Evolutionary conservation across 2,113 vertebrate species (phyloP), one percentile per base, ranked within the genome.

Genomic region (Psilopogon haemacephalus): DNA sequence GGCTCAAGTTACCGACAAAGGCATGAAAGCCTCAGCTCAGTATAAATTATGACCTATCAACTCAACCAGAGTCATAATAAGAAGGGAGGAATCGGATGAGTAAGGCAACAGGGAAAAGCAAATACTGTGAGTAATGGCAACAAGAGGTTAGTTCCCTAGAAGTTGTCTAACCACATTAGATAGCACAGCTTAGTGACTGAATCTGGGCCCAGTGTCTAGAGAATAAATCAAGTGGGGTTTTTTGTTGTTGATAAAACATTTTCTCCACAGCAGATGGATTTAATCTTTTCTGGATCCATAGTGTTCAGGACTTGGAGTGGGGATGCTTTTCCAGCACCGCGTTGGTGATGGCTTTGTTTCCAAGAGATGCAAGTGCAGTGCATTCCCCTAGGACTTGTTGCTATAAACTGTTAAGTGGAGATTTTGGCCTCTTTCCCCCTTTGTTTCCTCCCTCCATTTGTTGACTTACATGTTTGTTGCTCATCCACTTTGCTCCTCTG

Each of bases 161-260:
- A 96, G 92, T 96, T 87, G 90, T 96, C 94, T 97, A 76, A 97
- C 97, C 97, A 97, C 97, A 96, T 96, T 90, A 96, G 97, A 97
- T 97, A 96, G 95, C 80, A 81, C 50, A 95, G 83, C 80, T 92
- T 59, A 84, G 74, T 64, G 95, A 46, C 85, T 93, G 88, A 91
- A 89, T 86, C 95, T 93, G 81, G 86, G 95, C 94, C 85, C 71
- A 18, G 59, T 15, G 93, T 97, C 96, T 94, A 96, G 93, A 94
- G 71, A 71, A 97, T 97, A 97, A 97, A 97, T 97, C 95, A 97
- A 94, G 60, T 12, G 62, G 50, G 50, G 9, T 27, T 94, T 96
- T 95, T 93, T 86, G 70, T 82, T 95, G 92, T 95, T 96, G 95
- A 97, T 97, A 94, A 95, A 96, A 96, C 83, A 92, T 94, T 96